Evolutionary conservation across 2,113 vertebrate genomes (phyloP), one percentile per base, ranked within the genome.

Genomic region (Salvelinus fontinalis): DNA sequence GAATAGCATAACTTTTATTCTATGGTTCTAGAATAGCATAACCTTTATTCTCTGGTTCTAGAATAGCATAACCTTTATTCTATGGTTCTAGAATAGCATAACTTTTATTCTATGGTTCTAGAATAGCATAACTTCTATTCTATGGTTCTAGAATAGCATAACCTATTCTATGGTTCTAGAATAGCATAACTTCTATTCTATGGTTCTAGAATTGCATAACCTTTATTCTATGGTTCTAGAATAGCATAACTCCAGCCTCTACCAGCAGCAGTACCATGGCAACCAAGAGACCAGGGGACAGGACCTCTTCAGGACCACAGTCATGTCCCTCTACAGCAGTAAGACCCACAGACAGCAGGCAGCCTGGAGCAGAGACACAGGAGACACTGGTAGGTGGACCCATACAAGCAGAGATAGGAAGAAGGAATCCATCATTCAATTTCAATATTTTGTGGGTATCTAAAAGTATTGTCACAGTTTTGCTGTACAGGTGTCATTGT

Each of bases 231-330:
- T 27, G 27, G 64, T 24, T 73, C 48, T 49, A 14, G 14, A 34
- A 34, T 34, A 5, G 5, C 5, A 34, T 34, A 34, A 34, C 48
- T 44, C 39, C 39, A 44, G 39, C 9, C 39, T 44, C 39, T 11
- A 44, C 9, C 39, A 11, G 51, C 82, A 79, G 72, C 78, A 81
- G 78, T 85, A 90, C 78, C 80, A 91, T 91, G 92, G 89, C 92
- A 89, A 90, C 91, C 87, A 90, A 83, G 74, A 80, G 88, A 89
- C 51, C 88, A 1, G 83, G 82, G 76, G 77, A 27, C 1, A 60
- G 74, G 69, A 24, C 71, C 49, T 13, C 68, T 8, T n/a, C 84
- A 8, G 44, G 31, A 3, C 64, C 48, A 1, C 64, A 48, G 29
- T 18, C 67, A 2, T 44, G 67, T 44, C 34, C 67, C 14, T 44